phyloP scores from a whole-genome alignment of 1,140 invertebrate genomes.

The Trachymyrmex septentrionalis region DNA sequence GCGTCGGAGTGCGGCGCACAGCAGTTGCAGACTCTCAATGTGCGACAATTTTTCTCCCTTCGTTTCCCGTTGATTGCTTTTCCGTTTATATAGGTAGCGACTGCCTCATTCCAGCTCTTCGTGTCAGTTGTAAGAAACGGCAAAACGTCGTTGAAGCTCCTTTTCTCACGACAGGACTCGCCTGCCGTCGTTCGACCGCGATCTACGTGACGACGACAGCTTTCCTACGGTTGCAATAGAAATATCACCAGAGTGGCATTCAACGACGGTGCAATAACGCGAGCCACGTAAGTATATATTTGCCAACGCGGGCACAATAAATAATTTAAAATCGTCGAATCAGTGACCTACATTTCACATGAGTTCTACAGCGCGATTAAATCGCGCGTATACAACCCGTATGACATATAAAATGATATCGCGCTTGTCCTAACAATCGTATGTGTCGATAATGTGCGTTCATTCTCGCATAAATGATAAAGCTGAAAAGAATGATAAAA shows the following conservation, averaged over 20 bases:
- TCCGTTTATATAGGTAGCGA: slow-evolving; percentile 41
- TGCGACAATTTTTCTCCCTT: slow-evolving; percentile 52
- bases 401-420: slow-evolving; percentile 16
- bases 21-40: slow-evolving; percentile 35
- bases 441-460: slow-evolving; percentile 2
- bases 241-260: slow-evolving; percentile 11
- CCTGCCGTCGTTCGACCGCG: not conserved
- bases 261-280: slow-evolving; percentile 36
- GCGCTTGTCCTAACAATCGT: slow-evolving; percentile 33
- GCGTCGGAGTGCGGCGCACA: not conserved
- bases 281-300: slow-evolving; percentile 30
- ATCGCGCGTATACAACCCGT: slow-evolving; percentile 35
- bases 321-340: slow-evolving; percentile 35
- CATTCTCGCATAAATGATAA: slow-evolving; percentile 13
- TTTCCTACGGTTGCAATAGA: slow-evolving; percentile 30
- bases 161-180: not conserved
- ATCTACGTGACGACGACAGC: slow-evolving; percentile 38
- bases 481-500: not conserved
- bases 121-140: slow-evolving; percentile 45
- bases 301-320: slow-evolving; percentile 4
- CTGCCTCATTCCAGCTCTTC: slow-evolving; percentile 8
- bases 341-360: slow-evolving; percentile 50
- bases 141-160: slow-evolving; percentile 16
- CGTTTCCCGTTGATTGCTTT: slow-evolving; percentile 58
- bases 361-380: slow-evolving; percentile 25